Percentiles rank a stretch among this genome's conserved stretches.
Conservation (phyloP, 2,113 vertebrate species). For the Melanocharis versteri region DNA sequence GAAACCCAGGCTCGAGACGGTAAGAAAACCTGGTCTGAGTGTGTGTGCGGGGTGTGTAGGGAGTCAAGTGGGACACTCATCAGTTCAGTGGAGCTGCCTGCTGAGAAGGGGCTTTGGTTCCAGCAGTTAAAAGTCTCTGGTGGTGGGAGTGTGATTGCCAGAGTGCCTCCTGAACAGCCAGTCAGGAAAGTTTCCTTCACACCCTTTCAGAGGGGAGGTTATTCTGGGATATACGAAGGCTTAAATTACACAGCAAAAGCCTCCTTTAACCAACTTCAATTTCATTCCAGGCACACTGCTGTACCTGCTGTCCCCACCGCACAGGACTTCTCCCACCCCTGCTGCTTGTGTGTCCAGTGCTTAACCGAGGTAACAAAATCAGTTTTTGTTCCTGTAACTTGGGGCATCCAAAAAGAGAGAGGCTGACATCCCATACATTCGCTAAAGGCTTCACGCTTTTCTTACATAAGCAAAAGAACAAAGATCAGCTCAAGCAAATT, state of each 20-base stretch:
- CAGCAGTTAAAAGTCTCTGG: background rate
- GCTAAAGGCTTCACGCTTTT: background rate
- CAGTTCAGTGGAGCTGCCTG: background rate
- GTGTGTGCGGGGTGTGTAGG: background rate
- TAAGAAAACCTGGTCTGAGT: background rate
- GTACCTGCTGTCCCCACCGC: background rate
- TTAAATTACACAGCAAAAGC: background rate
- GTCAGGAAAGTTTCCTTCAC: background rate
- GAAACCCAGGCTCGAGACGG: background rate
- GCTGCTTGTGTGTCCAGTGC: background rate
- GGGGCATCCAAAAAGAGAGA: background rate
- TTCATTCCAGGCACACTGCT: background rate
- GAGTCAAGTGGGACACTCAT: background rate
- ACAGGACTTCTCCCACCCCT: background rate
- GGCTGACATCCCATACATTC: rapidly evolving
- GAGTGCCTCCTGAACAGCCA: background rate
- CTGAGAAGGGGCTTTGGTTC: background rate
- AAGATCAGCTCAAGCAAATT: background rate
- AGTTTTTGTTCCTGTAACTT: background rate
- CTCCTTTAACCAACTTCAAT: background rate
- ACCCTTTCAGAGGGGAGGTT: background rate
- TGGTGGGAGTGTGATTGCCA: background rate
- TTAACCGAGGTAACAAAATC: background rate
- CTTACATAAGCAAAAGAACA: background rate
- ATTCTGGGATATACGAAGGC: background rate